Evolutionary conservation across 2,888 invertebrate species (phyloP).

Genomic region (Torymus texanus): DNA sequence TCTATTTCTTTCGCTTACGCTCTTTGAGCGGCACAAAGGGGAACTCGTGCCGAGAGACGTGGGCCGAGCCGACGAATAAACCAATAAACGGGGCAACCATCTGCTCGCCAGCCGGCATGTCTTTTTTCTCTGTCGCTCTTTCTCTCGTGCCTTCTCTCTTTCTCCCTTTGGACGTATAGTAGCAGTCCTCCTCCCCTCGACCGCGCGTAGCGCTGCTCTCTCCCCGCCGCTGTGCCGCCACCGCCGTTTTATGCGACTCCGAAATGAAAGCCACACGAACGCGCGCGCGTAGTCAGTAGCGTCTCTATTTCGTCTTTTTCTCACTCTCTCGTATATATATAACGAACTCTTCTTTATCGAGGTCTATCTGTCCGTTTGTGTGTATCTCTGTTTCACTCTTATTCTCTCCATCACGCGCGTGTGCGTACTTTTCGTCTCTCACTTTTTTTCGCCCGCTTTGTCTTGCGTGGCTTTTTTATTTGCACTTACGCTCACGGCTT

Average conservation of each 20-base stretch:
- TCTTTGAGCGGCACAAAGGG: slow-evolving; percentile 60
- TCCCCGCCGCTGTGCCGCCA: slow-evolving; percentile 59
- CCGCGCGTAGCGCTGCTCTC: slow-evolving; percentile 13
- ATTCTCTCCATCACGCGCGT: neutral
- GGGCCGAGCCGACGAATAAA: slow-evolving; percentile 72
- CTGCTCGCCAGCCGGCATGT: slow-evolving; percentile 74
- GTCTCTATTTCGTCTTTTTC: slow-evolving; percentile 40
- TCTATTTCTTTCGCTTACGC: slow-evolving; percentile 27
- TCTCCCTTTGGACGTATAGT: slow-evolving; percentile 39
- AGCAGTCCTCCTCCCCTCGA: slow-evolving; percentile 29
- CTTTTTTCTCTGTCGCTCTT: slow-evolving; percentile 61
- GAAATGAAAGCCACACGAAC: slow-evolving; percentile 69
- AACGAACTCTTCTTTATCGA: slow-evolving; percentile 39
- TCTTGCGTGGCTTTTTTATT: neutral
- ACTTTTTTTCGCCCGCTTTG: neutral
- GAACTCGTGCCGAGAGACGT: slow-evolving; percentile 62
- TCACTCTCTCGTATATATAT: neutral
- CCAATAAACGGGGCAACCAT: slow-evolving; percentile 75
- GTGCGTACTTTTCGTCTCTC: neutral
- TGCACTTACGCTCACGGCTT: slow-evolving; percentile 1
- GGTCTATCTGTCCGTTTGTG: neutral
- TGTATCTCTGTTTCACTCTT: neutral
- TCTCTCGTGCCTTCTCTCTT: slow-evolving; percentile 51
- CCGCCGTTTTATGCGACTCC: slow-evolving; percentile 71
- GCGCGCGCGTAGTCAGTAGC: slow-evolving; percentile 36